Evolutionary conservation across 37 sponge, comb jelly and placozoan species (phyloP).

Genomic region (Oscarella lobularis): DNA sequence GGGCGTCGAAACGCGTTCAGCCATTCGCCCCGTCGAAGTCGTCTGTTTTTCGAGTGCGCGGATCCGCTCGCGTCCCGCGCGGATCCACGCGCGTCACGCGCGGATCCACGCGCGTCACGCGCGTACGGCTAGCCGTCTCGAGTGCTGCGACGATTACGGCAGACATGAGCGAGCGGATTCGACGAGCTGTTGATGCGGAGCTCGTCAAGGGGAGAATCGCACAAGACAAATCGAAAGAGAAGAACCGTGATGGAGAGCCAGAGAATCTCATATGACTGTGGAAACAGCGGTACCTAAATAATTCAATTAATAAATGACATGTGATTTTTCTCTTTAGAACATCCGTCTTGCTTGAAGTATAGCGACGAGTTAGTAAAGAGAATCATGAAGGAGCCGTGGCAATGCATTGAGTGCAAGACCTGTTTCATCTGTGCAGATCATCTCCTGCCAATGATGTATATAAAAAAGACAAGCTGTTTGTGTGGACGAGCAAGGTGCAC

Average conservation of each 20-base stretch:
- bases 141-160: neutral
- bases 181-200: neutral
- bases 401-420: constrained; percentile 95
- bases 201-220: neutral
- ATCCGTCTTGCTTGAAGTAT: constrained; percentile 89
- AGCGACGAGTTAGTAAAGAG: constrained; percentile 48
- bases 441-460: constrained; percentile 96
- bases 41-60: no score
- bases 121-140: no score
- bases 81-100: no score
- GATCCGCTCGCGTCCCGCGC: no score
- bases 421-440: constrained; percentile 48
- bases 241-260: constrained; percentile 49
- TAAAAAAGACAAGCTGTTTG: constrained; percentile 75
- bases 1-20: no score
- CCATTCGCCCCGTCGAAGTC: no score
- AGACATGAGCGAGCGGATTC: neutral
- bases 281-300: constrained; percentile 62
- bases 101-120: no score
- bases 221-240: constrained; percentile 22
- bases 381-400: constrained; percentile 72
- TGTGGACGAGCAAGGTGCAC: constrained; percentile 55
- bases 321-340: constrained; percentile 15
- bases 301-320: neutral
- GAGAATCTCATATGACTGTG: constrained; percentile 93